phyloP scores from a whole-genome alignment of 2,797 vertebrate species.

The Gallinago stenura region DNA sequence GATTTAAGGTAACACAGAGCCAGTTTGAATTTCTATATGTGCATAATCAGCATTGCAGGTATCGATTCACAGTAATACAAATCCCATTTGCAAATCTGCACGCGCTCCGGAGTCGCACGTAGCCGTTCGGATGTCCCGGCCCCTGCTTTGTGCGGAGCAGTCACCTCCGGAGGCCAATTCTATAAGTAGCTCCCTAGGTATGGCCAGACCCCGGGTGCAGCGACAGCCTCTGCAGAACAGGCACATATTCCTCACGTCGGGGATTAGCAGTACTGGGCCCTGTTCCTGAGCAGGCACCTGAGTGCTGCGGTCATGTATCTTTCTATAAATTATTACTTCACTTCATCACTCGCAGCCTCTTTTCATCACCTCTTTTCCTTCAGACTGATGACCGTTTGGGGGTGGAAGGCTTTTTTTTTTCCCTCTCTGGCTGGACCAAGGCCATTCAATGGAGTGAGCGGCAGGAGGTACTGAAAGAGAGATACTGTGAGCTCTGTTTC shows the following conservation, averaged over 20 bases:
- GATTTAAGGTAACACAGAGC: neutral
- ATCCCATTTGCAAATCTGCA: neutral
- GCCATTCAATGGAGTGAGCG: conserved; percentile 7
- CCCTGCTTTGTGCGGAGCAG: neutral
- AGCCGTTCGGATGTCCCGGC: neutral
- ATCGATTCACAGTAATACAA: neutral
- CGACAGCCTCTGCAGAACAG: neutral
- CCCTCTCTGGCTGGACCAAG: conserved; percentile 30
- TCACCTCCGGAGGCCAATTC: neutral
- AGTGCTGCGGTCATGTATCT: conserved; percentile 1
- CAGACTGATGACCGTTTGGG: conserved; percentile 27
- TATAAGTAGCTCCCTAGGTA: no score
- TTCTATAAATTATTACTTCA: conserved; percentile 51
- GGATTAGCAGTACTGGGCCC: neutral
- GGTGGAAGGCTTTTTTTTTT: conserved; percentile 60
- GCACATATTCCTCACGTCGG: accelerated
- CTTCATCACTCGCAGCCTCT: conserved; percentile 51
- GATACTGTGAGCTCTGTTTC: conserved; percentile 50
- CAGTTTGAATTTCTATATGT: neutral
- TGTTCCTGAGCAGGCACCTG: conserved; percentile 41
- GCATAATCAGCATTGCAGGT: neutral
- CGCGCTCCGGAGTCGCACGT: neutral
- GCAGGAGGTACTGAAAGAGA: conserved; percentile 35
- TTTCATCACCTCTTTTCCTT: conserved; percentile 61
- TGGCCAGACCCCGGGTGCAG: neutral